Evolutionary conservation across 1,140 invertebrate species (phyloP).

Genomic region (Eulimnadia texana): DNA sequence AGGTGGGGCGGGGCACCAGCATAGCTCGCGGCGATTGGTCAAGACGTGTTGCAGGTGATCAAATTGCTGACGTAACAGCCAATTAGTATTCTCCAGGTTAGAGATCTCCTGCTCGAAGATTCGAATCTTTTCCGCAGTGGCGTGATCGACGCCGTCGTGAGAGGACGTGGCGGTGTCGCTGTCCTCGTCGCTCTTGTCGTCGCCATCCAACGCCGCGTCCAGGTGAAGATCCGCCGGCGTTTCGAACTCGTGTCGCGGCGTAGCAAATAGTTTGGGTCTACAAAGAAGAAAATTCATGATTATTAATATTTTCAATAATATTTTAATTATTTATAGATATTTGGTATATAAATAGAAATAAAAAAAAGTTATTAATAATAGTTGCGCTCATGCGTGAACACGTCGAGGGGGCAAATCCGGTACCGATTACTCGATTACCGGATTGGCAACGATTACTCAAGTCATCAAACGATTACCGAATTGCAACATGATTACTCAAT

Average conservation of each 20-base stretch:
- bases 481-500: too few relatives aligned
- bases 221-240: not conserved
- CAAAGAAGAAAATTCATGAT: not conserved
- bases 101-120: slow-evolving; percentile 38
- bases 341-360: too few relatives aligned
- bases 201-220: too few relatives aligned
- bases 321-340: too few relatives aligned
- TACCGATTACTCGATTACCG: too few relatives aligned
- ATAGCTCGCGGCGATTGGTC: slow-evolving; percentile 18
- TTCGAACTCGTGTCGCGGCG: not conserved
- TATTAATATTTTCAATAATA: not conserved
- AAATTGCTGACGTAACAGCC: slow-evolving; percentile 33
- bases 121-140: slow-evolving; percentile 27
- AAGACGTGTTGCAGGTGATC: slow-evolving; percentile 26
- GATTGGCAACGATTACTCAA: too few relatives aligned
- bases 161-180: too few relatives aligned
- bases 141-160: not conserved
- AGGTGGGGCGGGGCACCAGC: slow-evolving; percentile 19
- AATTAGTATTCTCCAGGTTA: slow-evolving; percentile 38
- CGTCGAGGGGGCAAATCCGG: too few relatives aligned
- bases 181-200: slow-evolving; percentile 3
- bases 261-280: not conserved
- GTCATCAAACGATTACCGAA: too few relatives aligned
- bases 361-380: too few relatives aligned
- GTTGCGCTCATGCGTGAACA: too few relatives aligned